phyloP scores from a whole-genome alignment of 2,797 vertebrate genomes.

The Triplophysa bombifrons region DNA sequence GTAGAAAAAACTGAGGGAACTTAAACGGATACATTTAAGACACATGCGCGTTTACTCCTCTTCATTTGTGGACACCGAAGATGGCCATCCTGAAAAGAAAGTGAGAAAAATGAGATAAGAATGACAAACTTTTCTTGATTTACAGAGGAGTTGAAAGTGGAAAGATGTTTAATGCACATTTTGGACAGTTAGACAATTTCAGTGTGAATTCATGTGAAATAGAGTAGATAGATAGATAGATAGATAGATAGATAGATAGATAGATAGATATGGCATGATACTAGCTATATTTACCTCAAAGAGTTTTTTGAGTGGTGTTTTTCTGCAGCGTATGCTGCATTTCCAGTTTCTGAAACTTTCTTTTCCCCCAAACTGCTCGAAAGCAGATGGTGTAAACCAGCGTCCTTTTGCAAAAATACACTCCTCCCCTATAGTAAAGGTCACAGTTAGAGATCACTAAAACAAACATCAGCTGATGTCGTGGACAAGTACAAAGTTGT shows the following conservation, averaged over 20 bases:
- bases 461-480: neutral
- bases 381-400: conserved; percentile 67
- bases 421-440: conserved; percentile 57
- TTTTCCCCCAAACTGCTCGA: conserved; percentile 69
- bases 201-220: no score
- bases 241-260: no score
- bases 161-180: no score
- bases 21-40: conserved; percentile 17
- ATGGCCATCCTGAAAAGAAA: conserved; percentile 11
- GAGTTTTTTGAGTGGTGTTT: conserved; percentile 59
- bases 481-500: neutral
- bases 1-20: neutral
- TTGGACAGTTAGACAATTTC: no score
- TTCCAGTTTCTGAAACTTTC: conserved; percentile 70
- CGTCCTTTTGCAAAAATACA: conserved; percentile 57
- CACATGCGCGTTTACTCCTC: conserved; percentile 2
- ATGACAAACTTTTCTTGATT: neutral
- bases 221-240: no score
- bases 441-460: neutral
- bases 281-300: conserved; percentile 53
- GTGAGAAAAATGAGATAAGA: neutral
- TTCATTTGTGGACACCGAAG: neutral
- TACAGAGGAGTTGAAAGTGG: neutral
- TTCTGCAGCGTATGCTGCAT: conserved; percentile 61
- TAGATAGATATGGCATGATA: no score